Evolutionary conservation across 2,888 invertebrate species (phyloP), one percentile per base, ranked within the genome.

Genomic region (Chymomyza amoena): DNA sequence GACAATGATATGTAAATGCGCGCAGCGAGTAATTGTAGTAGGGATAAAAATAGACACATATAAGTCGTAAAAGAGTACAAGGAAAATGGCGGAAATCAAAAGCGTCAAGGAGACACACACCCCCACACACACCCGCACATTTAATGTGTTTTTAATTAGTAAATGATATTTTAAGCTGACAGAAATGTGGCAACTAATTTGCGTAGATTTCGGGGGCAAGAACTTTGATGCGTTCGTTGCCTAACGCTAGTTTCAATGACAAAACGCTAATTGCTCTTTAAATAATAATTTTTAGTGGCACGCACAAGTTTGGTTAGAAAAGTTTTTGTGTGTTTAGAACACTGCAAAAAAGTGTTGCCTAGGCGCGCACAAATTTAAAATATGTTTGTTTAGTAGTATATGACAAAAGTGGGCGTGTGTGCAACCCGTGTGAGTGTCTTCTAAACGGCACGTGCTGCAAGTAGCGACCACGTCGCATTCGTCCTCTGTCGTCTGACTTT

Each of bases 1-100:
- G 73, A 64, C 84, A 81, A 81, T 79, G 74, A 75, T 77, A 79
- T 84, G 79, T 84, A 77, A 81, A 81, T 81, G 75, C 6, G 54
- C 54, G 3, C 10, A 54, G 54, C 18, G 18, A 54, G 54, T 45
- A 54, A 18, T 6, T 28, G 57, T 20, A 25, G 20, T n/a, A 50
- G 59, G 59, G 69, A 56, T 66, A 62, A 75, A 66, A 63, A 74
- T 70, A 70, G 51, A 20, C 15, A 45, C 13, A 45, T 45, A 66
- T 36, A 20, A 52, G 61, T 63, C 65, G 28, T 54, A 54, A 18
- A 54, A n/a, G 1, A 32, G 9, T 32, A 32, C 32, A 54, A 54
- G 52, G 16, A 54, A 54, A 54, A 45, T 45, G 39, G 39, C 39
- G 39, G 13, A 45, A 45, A 45, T 13, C 39, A 45, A 45, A 45